Conservation (phyloP, 2,888 invertebrate genomes). For the Trimorus sp. region DNA sequence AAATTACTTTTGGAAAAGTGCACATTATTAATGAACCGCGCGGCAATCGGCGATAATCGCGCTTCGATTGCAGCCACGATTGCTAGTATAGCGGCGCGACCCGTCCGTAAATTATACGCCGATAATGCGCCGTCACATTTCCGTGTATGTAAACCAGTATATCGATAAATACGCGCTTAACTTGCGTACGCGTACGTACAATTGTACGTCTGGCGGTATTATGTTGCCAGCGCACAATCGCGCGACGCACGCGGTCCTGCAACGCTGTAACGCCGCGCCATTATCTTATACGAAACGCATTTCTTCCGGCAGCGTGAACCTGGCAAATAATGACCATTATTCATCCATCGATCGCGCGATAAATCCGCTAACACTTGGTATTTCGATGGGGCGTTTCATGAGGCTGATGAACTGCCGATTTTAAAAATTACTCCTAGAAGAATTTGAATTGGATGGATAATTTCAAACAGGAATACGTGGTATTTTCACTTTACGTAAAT, state of each 20-base stretch:
- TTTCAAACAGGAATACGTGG: too few species aligned
- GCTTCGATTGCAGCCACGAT: slow-evolving; percentile 73
- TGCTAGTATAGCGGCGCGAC: slow-evolving; percentile 69
- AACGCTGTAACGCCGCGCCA: slow-evolving; percentile 42
- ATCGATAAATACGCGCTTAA: slow-evolving; percentile 69
- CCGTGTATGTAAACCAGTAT: slow-evolving; percentile 70
- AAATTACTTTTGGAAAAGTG: slow-evolving; percentile 48
- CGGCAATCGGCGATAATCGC: slow-evolving; percentile 74
- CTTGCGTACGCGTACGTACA: slow-evolving; percentile 66
- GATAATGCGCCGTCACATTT: slow-evolving; percentile 65
- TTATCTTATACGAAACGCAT: slow-evolving; percentile 52
- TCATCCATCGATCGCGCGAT: slow-evolving; percentile 62
- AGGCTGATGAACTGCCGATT: too few species aligned
- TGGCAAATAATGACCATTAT: slow-evolving; percentile 63
- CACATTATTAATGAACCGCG: slow-evolving; percentile 69
- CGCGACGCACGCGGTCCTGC: slow-evolving; percentile 8
- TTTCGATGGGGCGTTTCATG: too few species aligned
- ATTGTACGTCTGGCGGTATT: slow-evolving; percentile 62
- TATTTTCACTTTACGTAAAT: too few species aligned
- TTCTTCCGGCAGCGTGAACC: slow-evolving; percentile 61
- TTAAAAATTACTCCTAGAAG: too few species aligned
- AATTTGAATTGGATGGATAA: too few species aligned
- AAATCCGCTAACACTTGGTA: slow-evolving; percentile 24
- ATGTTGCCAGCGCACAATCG: slow-evolving; percentile 38
- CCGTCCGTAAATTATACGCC: slow-evolving; percentile 68